These are phyloP conservation scores for Seriola quinqueradiata DNA, from an alignment of 2,113 vertebrate genomes.

Conservation along the genomic window DNA sequence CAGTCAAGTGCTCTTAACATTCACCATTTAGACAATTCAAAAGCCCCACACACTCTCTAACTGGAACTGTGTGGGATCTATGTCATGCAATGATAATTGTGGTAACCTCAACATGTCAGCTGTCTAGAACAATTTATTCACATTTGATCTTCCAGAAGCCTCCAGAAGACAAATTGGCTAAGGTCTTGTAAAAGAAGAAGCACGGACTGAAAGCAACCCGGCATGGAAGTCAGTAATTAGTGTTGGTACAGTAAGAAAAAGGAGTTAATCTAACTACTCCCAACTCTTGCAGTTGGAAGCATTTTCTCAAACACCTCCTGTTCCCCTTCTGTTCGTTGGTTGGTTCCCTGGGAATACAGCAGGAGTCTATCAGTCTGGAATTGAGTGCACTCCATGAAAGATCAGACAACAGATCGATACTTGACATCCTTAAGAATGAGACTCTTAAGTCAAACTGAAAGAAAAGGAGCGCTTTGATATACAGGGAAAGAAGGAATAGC, in stretches of 20 bases:
- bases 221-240: constrained; percentile 16
- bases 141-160: background rate
- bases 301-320: constrained; percentile 59
- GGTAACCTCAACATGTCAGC: constrained; percentile 23
- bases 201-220: background rate
- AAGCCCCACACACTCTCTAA: constrained; percentile 20
- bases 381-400: constrained; percentile 77
- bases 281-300: constrained; percentile 40
- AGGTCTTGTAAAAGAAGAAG: background rate
- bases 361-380: constrained; percentile 74
- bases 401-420: constrained; percentile 84
- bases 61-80: constrained; percentile 26
- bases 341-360: constrained; percentile 69
- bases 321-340: constrained; percentile 52
- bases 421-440: constrained; percentile 81
- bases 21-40: constrained; percentile 27
- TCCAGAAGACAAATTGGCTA: background rate
- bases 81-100: constrained; percentile 17
- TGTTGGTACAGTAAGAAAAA: constrained; percentile 6
- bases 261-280: constrained; percentile 8
- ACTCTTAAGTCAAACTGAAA: constrained; percentile 76
- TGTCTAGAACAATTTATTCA: constrained; percentile 22
- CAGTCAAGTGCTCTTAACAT: constrained; percentile 47
- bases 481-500: constrained; percentile 57
- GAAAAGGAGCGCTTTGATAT: constrained; percentile 67